Conservation (phyloP, 1,140 invertebrate genomes). For the Caenorhabditis inopinata region DNA sequence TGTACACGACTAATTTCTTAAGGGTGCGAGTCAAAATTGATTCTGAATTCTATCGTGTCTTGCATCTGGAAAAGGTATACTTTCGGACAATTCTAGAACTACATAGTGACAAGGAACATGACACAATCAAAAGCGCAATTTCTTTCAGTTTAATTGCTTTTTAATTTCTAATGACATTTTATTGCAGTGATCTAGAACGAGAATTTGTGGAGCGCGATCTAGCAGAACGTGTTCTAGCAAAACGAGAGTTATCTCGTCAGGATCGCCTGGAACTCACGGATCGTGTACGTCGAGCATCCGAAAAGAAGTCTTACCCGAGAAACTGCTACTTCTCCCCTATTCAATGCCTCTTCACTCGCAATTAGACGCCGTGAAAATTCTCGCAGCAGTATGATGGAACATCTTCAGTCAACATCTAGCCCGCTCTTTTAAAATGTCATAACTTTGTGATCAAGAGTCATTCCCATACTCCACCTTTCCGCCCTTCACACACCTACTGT, state of each 20-base stretch:
- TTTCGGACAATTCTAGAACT: neutral
- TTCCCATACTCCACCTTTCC: neutral
- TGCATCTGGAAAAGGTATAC: neutral
- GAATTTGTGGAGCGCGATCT: conserved; percentile 33
- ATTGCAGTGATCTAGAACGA: conserved; percentile 47
- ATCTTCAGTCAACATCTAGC: neutral
- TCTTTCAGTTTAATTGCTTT: too few relatives aligned
- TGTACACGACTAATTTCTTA: neutral
- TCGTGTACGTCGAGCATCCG: conserved; percentile 43
- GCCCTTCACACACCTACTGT: neutral
- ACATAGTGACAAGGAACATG: neutral
- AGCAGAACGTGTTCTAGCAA: conserved; percentile 35
- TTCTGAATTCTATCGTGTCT: neutral
- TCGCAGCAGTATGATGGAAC: too few relatives aligned
- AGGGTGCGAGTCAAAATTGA: neutral
- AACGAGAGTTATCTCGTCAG: conserved; percentile 6
- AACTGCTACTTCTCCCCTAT: conserved; percentile 54
- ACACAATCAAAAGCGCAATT: too few relatives aligned
- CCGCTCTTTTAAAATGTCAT: conserved; percentile 14
- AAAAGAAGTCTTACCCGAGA: conserved; percentile 52
- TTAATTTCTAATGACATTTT: too few relatives aligned
- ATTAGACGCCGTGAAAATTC: too few relatives aligned
- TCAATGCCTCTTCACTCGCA: conserved; percentile 51
- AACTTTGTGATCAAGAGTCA: conserved; percentile 29
- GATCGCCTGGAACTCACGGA: neutral